Evolutionary conservation across 2,888 invertebrate species (phyloP), one percentile per base, ranked within the genome.

Genomic region (Phymatocera aterrima): DNA sequence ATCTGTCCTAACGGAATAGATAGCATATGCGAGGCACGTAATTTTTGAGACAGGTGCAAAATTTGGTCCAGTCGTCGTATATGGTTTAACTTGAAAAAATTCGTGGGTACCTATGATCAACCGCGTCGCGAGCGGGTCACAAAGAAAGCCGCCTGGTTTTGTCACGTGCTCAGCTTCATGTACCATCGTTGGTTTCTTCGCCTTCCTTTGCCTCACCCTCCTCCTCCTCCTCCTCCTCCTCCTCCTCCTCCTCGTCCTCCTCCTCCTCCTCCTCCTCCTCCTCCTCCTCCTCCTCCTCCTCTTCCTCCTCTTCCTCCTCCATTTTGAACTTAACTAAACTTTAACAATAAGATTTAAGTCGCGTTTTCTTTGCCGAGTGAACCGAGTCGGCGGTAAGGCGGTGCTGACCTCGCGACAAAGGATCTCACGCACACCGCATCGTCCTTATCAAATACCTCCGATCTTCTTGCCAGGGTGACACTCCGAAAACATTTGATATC

Each of bases 401-500:
- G n/a, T 51, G 34, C 34, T 31, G 60, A 18, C 40, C 75, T 37
- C 57, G 75, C 60, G 57, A 75, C 75, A 75, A 75, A 75, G 75
- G 75, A 75, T 60, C 75, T 28, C 51, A 72, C 51, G 31, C 37
- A 72, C 51, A 51, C 72, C 10, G 43, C 46, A 12, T 51, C 34
- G 51, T n/a, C 18, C 40, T 57, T 75, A 75, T 75, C 75, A 43
- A n/a, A 31, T 51, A 2, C 43, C 40, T 75, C 57, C 75, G 28
- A 75, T 75, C 75, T 75, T 15, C 57, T 40, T 28, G 57, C 51
- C n/a, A 51, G 72, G 75, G 75, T 75, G 75, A 75, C 60, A 75
- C 75, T 75, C n/a, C 75, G 57, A 60, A 75, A 75, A 75, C 75
- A 75, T 57, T 75, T 75, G 57, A 75, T 75, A 75, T 75, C 75